These are phyloP conservation scores for Phodopus roborovskii DNA, from an alignment of 2,113 vertebrate species.

Conservation along the genomic window DNA sequence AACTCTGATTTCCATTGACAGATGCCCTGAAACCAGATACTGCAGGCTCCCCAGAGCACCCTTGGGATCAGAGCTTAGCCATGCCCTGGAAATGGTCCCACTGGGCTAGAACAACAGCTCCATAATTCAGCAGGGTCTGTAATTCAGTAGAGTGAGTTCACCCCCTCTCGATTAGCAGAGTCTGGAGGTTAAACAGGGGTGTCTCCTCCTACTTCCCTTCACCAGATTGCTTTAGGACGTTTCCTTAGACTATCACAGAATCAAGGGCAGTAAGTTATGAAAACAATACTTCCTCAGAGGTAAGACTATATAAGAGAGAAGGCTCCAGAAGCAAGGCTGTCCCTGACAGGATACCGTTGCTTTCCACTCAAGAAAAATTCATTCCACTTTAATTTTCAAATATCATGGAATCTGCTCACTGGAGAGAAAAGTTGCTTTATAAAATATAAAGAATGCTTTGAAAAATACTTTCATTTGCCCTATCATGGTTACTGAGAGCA, in stretches of 20 bases:
- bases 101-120: conserved; percentile 81
- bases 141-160: conserved; percentile 74
- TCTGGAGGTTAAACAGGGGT: conserved; percentile 82
- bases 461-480: neutral
- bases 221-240: conserved; percentile 79
- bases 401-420: neutral
- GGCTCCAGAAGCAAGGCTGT: neutral
- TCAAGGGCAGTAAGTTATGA: conserved; percentile 66
- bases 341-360: neutral
- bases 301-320: conserved; percentile 21
- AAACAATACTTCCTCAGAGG: conserved; percentile 63
- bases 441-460: neutral
- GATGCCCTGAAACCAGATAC: conserved; percentile 73
- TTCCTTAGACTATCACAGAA: conserved; percentile 76
- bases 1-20: conserved; percentile 78
- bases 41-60: conserved; percentile 62
- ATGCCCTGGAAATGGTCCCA: conserved; percentile 77
- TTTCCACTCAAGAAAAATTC: conserved; percentile 28
- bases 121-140: conserved; percentile 73
- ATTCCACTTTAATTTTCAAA: conserved; percentile 3
- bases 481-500: conserved; percentile 18
- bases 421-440: neutral
- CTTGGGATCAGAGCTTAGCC: conserved; percentile 70
- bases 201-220: conserved; percentile 78
- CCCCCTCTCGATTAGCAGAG: conserved; percentile 80